phyloP scores from a whole-genome alignment of 2,113 vertebrate genomes.

The Martes martes region DNA sequence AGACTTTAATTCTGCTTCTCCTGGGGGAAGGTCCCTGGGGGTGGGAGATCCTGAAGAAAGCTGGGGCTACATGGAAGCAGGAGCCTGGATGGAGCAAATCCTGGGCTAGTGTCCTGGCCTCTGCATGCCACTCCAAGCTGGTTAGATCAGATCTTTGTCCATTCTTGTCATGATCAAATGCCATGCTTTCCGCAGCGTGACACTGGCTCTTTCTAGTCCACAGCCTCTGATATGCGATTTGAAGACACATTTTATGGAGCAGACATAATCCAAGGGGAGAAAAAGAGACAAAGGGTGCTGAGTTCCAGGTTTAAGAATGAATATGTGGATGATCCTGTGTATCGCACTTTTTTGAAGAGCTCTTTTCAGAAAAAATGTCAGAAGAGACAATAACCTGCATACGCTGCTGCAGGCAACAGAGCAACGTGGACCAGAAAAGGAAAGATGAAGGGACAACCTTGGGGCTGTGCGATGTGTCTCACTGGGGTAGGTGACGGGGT shows the following conservation, averaged over 20 bases:
- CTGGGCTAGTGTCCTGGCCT: background rate
- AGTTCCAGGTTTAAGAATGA: constrained; percentile 96
- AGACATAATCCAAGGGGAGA: constrained; percentile 88
- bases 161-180: background rate
- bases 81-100: background rate
- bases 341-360: constrained; percentile 87
- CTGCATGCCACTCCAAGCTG: background rate
- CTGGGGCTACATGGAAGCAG: background rate
- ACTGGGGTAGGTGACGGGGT: background rate
- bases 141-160: background rate
- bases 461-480: background rate
- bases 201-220: constrained; percentile 87
- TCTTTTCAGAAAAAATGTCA: constrained; percentile 87
- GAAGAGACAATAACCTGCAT: constrained; percentile 84
- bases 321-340: constrained; percentile 92
- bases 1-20: background rate
- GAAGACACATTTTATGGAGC: constrained; percentile 93
- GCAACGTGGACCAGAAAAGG: background rate
- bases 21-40: background rate
- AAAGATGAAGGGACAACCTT: background rate
- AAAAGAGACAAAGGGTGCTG: constrained; percentile 92
- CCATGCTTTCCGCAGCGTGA: constrained; percentile 1
- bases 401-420: background rate
- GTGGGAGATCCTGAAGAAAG: background rate
- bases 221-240: constrained; percentile 97